Evolutionary conservation across 1,140 invertebrate species (phyloP).

Genomic region (Aphelenchoides besseyi): DNA sequence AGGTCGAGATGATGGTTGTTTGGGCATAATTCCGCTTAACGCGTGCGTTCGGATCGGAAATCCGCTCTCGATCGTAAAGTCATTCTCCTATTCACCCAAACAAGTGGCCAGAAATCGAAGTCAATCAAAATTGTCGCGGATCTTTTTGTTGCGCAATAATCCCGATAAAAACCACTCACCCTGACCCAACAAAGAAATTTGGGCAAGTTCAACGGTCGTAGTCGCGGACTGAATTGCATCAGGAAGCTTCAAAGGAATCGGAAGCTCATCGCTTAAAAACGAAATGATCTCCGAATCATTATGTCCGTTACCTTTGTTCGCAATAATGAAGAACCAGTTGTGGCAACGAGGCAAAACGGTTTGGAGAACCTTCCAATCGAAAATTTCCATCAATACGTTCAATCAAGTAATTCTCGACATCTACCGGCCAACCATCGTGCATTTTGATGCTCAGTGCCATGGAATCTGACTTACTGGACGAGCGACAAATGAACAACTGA

Average conservation of each 20-base stretch:
- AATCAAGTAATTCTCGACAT: slow-evolving; percentile 91
- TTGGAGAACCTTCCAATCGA: slow-evolving; percentile 84
- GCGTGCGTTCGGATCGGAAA: not conserved
- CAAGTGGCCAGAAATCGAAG: not conserved
- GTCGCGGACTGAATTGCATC: slow-evolving; percentile 71
- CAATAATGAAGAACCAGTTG: slow-evolving; percentile 86
- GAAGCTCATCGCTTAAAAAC: slow-evolving; percentile 79
- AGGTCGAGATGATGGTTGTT: not conserved
- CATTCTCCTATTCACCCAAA: not conserved
- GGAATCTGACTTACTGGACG: slow-evolving; percentile 83
- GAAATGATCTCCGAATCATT: slow-evolving; percentile 42
- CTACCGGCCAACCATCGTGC: slow-evolving; percentile 77
- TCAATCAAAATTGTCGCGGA: not conserved
- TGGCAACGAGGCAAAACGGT: slow-evolving; percentile 84
- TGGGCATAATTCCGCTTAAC: not conserved
- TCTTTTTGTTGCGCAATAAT: not conserved
- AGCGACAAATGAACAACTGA: slow-evolving; percentile 86
- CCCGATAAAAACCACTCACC: slow-evolving; percentile 63
- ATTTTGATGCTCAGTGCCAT: slow-evolving; percentile 88
- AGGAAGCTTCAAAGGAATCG: slow-evolving; percentile 81
- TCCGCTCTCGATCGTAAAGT: not conserved
- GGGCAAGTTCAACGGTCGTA: slow-evolving; percentile 81
- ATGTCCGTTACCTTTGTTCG: slow-evolving; percentile 74
- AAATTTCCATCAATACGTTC: slow-evolving; percentile 72
- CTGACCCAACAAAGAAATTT: slow-evolving; percentile 83